These are phyloP conservation scores for Amblyteles armatorius DNA, from an alignment of 2,888 invertebrate species.

Conservation along the genomic window DNA sequence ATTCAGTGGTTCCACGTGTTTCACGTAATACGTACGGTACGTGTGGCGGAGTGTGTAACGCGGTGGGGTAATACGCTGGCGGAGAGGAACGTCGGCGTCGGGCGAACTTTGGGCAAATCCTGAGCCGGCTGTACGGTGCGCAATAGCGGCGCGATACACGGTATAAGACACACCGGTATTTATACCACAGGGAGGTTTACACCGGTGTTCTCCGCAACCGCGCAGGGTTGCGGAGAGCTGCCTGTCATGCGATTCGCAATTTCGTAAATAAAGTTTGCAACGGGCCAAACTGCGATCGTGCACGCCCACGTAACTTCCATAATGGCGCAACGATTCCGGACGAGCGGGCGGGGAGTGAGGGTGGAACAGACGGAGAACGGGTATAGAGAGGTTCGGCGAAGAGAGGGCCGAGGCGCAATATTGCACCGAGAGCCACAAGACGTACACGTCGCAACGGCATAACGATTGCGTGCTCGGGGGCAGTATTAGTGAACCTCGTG, in stretches of 20 bases:
- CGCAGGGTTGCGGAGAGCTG: conserved; percentile 58
- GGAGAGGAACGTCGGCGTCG: conserved; percentile 50
- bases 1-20: conserved; percentile 11
- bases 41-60: conserved; percentile 17
- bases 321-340: conserved; percentile 82
- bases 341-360: conserved; percentile 31
- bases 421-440: conserved; percentile 52
- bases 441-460: conserved; percentile 71
- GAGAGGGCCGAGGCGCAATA: conserved; percentile 62
- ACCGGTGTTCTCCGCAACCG: conserved; percentile 27
- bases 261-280: conserved; percentile 83
- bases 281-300: conserved; percentile 81
- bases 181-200: conserved; percentile 15
- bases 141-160: background rate
- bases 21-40: background rate
- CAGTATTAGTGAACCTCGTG: conserved; percentile 75
- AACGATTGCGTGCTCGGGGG: conserved; percentile 82
- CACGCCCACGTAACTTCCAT: conserved; percentile 83
- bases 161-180: conserved; percentile 32
- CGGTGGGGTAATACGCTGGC: conserved; percentile 5
- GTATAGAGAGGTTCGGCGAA: conserved; percentile 64
- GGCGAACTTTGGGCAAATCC: conserved; percentile 61
- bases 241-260: conserved; percentile 78
- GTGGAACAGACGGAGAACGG: conserved; percentile 33
- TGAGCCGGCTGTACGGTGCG: conserved; percentile 42